A percentile compares a stretch with the other conserved stretches of the same genome.
phyloP scores from a whole-genome alignment of 2,797 vertebrate species.

The Aselliscus stoliczkanus region DNA sequence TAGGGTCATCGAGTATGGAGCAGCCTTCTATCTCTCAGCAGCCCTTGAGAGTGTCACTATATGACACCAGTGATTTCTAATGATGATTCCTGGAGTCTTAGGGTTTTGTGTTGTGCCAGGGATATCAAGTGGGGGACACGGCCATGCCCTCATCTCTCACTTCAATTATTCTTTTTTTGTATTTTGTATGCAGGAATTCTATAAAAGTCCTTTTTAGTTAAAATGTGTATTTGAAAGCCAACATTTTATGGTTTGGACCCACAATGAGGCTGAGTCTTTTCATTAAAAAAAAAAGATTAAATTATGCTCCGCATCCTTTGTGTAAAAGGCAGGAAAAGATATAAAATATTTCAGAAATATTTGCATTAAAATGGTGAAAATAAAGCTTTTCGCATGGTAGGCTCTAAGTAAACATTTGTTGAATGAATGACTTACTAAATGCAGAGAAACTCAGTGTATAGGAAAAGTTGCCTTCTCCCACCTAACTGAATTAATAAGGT shows the following conservation, averaged over 20 bases:
- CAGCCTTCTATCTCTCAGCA: not conserved
- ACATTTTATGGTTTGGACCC: not conserved
- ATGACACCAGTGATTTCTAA: not conserved
- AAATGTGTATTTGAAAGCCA: not conserved
- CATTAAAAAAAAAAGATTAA: slow-evolving; percentile 1
- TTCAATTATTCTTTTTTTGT: not conserved
- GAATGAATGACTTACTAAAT: not conserved
- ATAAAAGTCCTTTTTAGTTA: not conserved
- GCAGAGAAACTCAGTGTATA: not conserved
- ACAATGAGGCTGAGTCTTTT: not conserved
- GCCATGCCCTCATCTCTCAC: not conserved
- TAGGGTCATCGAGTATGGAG: not conserved
- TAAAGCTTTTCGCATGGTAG: not conserved
- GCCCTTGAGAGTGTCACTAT: not conserved
- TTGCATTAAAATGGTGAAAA: slow-evolving; percentile 46
- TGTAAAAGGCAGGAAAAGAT: not conserved
- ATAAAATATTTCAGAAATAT: slow-evolving; percentile 33
- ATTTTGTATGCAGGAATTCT: not conserved
- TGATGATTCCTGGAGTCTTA: not conserved
- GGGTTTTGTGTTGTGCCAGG: not conserved
- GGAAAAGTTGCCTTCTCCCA: not conserved
- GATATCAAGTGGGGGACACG: too few relatives aligned
- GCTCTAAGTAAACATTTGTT: not conserved
- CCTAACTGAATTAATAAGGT: not conserved
- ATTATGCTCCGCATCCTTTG: not conserved